Evolutionary conservation across 2,113 vertebrate species (phyloP).

Genomic region (Eulemur rufifrons): DNA sequence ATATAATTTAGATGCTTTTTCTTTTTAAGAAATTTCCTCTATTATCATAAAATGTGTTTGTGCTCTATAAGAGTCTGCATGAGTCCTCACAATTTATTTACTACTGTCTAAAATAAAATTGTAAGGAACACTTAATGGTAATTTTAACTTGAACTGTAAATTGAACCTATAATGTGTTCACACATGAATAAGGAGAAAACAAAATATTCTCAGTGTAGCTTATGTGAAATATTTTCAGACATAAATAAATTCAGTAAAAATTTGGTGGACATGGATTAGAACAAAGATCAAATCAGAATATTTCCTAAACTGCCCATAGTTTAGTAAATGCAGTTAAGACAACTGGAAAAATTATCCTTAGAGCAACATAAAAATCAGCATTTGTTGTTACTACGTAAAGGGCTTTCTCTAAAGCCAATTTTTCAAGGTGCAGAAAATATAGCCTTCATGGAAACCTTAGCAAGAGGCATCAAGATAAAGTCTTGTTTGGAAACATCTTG

Average conservation of each 20-base stretch:
- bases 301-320: not conserved
- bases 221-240: not conserved
- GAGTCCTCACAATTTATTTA: not conserved
- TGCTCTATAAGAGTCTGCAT: not conserved
- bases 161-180: not conserved
- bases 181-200: not conserved
- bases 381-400: not conserved
- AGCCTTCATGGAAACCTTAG: not conserved
- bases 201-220: not conserved
- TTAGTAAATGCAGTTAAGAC: not conserved
- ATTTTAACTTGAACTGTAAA: not conserved
- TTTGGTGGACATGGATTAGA: not conserved
- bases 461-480: not conserved
- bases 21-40: not conserved
- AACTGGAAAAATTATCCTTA: not conserved
- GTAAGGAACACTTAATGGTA: not conserved
- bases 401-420: not conserved
- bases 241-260: not conserved
- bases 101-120: not conserved
- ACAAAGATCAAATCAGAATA: not conserved
- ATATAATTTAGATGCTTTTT: not conserved
- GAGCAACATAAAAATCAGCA: not conserved
- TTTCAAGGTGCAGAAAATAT: not conserved
- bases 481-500: not conserved
- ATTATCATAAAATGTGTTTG: not conserved